Evolutionary conservation across 2,113 vertebrate species (phyloP).

Genomic region (Muntiacus reevesi): DNA sequence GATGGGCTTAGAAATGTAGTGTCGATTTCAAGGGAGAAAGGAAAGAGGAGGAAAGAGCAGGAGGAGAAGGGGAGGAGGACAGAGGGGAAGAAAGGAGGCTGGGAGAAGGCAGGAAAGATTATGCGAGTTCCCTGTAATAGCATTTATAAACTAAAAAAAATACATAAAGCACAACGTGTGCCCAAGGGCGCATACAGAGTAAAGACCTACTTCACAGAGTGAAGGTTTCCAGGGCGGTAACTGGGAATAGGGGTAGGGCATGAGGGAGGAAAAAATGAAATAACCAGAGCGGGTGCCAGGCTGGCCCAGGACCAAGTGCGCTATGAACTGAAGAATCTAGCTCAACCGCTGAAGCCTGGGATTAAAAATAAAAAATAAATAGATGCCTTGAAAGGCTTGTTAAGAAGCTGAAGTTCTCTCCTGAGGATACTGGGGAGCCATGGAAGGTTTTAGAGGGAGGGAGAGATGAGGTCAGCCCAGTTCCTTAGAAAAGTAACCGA

Average conservation of each 20-base stretch:
- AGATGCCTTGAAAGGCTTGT: not conserved
- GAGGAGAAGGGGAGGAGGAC: no score
- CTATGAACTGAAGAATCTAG: not conserved
- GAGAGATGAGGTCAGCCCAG: not conserved
- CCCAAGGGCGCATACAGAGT: rapidly evolving
- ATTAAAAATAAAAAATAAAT: not conserved
- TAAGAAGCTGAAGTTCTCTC: not conserved
- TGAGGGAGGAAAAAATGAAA: not conserved
- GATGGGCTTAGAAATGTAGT: not conserved
- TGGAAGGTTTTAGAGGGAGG: not conserved
- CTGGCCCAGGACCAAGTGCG: not conserved
- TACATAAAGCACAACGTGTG: rapidly evolving
- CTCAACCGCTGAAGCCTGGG: not conserved
- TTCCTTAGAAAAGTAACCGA: not conserved
- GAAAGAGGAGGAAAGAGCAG: not conserved
- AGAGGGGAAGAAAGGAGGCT: not conserved
- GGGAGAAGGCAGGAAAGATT: not conserved
- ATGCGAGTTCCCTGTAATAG: not conserved
- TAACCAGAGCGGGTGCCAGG: not conserved
- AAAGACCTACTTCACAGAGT: not conserved
- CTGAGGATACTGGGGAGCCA: not conserved
- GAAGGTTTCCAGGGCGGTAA: not conserved
- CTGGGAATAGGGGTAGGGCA: not conserved
- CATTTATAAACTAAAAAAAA: not conserved
- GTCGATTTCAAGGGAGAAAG: not conserved